A percentile compares a stretch with the other conserved stretches of the same genome.
Conservation (phyloP, 2,888 invertebrate species). For the Ormyrus rosae region DNA sequence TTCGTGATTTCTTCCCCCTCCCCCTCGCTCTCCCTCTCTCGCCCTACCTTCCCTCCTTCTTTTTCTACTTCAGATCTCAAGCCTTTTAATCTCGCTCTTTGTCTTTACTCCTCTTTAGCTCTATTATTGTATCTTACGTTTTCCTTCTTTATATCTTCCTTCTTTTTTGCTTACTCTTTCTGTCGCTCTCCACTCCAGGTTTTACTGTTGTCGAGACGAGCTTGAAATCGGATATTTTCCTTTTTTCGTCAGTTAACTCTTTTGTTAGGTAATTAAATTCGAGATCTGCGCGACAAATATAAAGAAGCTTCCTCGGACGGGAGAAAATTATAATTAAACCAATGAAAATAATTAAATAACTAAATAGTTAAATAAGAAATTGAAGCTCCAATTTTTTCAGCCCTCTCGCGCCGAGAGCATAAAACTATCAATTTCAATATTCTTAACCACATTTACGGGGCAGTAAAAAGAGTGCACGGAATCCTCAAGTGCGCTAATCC, state of each 20-base stretch:
- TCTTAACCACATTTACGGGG: no score
- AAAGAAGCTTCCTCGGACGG: no score
- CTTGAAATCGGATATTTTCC: neutral
- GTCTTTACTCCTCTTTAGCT: slow-evolving; percentile 20
- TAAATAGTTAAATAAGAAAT: no score
- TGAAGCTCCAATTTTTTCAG: no score
- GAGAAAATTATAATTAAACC: no score
- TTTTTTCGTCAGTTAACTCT: neutral
- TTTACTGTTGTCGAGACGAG: no score
- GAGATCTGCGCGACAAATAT: no score
- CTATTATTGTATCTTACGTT: slow-evolving; percentile 36
- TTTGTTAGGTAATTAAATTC: no score
- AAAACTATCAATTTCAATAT: neutral
- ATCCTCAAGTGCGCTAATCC: no score
- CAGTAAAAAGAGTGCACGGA: no score
- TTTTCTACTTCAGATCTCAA: slow-evolving; percentile 4
- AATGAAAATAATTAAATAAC: no score
- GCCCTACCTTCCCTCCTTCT: slow-evolving; percentile 16
- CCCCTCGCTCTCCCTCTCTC: slow-evolving; percentile 15
- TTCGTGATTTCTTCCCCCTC: slow-evolving; percentile 37
- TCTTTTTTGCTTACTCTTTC: neutral
- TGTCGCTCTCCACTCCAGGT: no score
- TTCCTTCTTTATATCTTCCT: slow-evolving; percentile 6
- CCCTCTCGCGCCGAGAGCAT: neutral
- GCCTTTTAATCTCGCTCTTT: neutral